These are phyloP conservation scores for Vidua chalybeata DNA, from an alignment of 2,113 vertebrate species.

Conservation along the genomic window DNA sequence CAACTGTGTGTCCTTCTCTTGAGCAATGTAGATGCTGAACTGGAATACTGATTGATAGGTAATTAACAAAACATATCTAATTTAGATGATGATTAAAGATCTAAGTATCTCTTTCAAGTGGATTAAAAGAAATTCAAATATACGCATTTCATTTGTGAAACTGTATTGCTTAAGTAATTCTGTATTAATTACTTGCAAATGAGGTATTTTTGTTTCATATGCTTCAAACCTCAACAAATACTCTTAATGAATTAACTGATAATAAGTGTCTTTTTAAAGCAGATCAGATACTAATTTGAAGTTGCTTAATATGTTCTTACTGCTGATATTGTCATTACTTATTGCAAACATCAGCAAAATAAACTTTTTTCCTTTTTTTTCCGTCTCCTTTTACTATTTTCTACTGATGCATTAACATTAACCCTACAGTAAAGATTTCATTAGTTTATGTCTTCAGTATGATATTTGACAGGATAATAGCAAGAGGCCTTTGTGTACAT, in stretches of 20 bases:
- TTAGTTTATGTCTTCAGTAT: background rate
- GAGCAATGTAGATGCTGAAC: conserved; percentile 33
- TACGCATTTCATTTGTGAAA: conserved; percentile 70
- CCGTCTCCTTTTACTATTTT: background rate
- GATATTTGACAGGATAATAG: background rate
- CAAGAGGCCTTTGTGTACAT: background rate
- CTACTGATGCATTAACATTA: background rate
- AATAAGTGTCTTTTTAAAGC: conserved; percentile 71
- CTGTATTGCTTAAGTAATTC: conserved; percentile 73
- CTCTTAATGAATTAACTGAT: conserved; percentile 74
- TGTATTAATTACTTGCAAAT: conserved; percentile 79
- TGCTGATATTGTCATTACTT: conserved; percentile 3
- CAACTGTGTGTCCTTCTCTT: background rate
- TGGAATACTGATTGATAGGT: conserved; percentile 70
- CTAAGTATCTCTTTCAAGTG: conserved; percentile 72
- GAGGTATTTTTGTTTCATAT: conserved; percentile 67
- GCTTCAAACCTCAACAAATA: conserved; percentile 71
- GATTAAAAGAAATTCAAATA: conserved; percentile 77
- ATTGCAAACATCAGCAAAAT: conserved; percentile 39
- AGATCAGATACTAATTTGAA: conserved; percentile 74
- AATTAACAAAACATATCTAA: conserved; percentile 79
- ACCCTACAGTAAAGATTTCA: background rate
- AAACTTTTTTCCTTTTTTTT: background rate
- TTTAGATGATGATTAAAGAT: conserved; percentile 77
- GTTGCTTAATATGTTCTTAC: conserved; percentile 53